phyloP scores from a whole-genome alignment of 2,797 vertebrate species.

The Siniperca obscura region DNA sequence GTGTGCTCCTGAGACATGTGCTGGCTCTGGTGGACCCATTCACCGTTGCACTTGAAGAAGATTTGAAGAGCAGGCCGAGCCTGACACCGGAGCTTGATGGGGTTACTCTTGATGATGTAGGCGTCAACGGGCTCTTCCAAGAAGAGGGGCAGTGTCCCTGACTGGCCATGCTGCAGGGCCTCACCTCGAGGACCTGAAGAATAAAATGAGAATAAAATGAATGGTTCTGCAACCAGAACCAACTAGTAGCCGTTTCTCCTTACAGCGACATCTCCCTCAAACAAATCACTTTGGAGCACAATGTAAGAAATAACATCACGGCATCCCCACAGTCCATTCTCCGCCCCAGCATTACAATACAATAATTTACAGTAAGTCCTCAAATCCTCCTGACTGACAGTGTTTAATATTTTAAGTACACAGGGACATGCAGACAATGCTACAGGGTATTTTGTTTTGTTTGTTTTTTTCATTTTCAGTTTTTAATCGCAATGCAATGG shows the following conservation, averaged over 20 bases:
- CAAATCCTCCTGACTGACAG: not conserved
- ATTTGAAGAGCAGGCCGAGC: conserved; percentile 96
- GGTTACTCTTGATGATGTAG: conserved; percentile 98
- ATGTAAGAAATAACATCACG: conserved; percentile 40
- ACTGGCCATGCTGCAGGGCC: conserved; percentile 79
- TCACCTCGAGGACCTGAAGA: conserved; percentile 80
- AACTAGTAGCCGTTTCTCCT: conserved; percentile 36
- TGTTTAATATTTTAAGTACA: conserved; percentile 30
- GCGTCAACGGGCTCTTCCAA: conserved; percentile 95
- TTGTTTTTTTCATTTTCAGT: not conserved
- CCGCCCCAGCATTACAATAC: not conserved
- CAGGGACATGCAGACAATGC: not conserved
- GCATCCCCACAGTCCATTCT: conserved; percentile 16
- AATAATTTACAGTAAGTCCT: conserved; percentile 10
- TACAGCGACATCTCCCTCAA: conserved; percentile 18
- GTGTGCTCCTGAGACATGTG: conserved; percentile 92
- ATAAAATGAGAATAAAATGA: not conserved
- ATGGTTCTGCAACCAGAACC: conserved; percentile 23
- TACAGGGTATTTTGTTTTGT: conserved; percentile 16
- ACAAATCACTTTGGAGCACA: conserved; percentile 32
- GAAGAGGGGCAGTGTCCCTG: conserved; percentile 95
- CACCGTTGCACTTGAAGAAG: conserved; percentile 99
- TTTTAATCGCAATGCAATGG: not conserved
- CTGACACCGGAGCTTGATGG: conserved; percentile 92
- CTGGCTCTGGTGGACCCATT: conserved; percentile 98